Evolutionary conservation across 2,797 vertebrate species (phyloP).

Genomic region (Crypturellus tataupa): DNA sequence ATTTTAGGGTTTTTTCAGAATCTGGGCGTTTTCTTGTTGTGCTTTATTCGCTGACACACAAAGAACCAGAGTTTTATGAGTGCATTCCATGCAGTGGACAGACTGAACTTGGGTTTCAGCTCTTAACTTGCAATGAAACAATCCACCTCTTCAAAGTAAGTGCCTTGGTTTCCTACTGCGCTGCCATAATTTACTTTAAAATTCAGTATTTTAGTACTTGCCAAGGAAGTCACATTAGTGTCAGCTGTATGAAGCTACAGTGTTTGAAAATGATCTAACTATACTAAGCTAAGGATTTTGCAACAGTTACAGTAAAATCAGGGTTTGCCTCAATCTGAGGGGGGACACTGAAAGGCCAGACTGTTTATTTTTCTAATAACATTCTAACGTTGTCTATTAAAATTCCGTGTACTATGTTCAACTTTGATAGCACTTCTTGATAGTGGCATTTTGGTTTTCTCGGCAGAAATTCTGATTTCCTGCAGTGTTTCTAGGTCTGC

Average conservation of each 20-base stretch:
- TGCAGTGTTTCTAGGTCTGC: background rate
- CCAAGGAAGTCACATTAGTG: background rate
- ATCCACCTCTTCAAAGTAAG: conserved; percentile 90
- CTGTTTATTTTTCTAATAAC: background rate
- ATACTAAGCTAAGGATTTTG: background rate
- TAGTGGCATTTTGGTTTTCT: background rate
- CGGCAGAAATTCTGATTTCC: background rate
- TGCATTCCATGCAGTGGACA: conserved; percentile 78
- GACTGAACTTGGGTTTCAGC: conserved; percentile 85
- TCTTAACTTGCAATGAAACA: conserved; percentile 86
- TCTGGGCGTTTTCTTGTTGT: conserved; percentile 89
- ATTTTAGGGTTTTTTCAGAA: conserved; percentile 89
- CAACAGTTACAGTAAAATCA: background rate
- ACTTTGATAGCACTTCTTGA: background rate
- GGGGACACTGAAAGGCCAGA: background rate
- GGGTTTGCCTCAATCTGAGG: background rate
- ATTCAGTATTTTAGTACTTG: background rate
- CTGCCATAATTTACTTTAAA: fast-evolving
- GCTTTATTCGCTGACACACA: conserved; percentile 89
- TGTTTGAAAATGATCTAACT: background rate
- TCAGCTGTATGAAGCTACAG: background rate
- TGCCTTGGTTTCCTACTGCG: conserved; percentile 7
- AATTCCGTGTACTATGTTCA: background rate
- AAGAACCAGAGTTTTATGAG: conserved; percentile 93
- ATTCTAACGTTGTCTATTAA: background rate